A percentile compares a stretch with the other conserved stretches of the same genome.
These are phyloP conservation scores for Monopis laevigella DNA, from an alignment of 2,888 invertebrate species.

Conservation along the genomic window DNA sequence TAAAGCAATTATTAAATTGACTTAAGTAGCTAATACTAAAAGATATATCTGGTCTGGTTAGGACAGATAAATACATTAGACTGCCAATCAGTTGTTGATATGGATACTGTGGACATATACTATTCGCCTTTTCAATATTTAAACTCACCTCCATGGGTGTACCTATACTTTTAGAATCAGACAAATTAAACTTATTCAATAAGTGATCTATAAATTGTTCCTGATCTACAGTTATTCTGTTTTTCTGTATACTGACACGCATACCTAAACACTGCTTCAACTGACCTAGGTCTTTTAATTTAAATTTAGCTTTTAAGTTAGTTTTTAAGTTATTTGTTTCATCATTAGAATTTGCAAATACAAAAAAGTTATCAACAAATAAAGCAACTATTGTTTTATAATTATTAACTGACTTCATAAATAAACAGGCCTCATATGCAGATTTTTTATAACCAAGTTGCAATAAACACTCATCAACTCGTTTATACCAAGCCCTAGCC, in stretches of 20 bases:
- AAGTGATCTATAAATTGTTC: background rate
- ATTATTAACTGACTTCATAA: conserved; percentile 12
- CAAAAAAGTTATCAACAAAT: background rate
- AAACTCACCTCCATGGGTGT: conserved; percentile 16
- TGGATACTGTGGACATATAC: too few species aligned
- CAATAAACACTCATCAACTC: background rate
- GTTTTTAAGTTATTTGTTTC: conserved; percentile 7
- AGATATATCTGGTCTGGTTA: conserved; percentile 14
- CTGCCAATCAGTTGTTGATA: conserved; percentile 14
- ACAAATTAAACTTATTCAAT: conserved; percentile 12
- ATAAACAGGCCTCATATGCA: conserved; percentile 17
- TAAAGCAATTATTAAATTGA: conserved; percentile 4
- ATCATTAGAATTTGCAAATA: background rate
- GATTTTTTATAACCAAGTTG: background rate
- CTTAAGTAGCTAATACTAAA: conserved; percentile 11
- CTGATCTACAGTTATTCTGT: background rate
- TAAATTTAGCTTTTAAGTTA: background rate
- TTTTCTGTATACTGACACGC: conserved; percentile 10
- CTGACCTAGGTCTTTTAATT: background rate
- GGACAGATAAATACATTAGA: conserved; percentile 17
- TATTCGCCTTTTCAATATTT: conserved; percentile 15
- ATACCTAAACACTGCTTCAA: background rate
- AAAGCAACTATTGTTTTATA: background rate
- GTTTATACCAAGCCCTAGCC: background rate
- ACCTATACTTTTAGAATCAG: conserved; percentile 15